phyloP scores from a whole-genome alignment of 2,113 vertebrate species.

The Trogon surrucura region DNA sequence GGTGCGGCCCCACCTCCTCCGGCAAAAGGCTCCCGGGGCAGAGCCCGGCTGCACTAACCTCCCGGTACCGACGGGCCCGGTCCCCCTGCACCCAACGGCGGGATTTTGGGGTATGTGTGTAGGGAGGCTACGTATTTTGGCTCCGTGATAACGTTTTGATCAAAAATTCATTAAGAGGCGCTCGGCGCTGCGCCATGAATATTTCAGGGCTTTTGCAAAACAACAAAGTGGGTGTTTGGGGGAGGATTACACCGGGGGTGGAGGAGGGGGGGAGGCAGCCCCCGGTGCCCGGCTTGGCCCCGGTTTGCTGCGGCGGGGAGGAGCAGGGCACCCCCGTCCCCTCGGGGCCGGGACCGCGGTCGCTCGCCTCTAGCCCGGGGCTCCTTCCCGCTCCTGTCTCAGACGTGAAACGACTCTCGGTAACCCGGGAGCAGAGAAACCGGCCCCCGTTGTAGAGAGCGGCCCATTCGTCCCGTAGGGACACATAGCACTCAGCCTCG shows the following conservation, averaged over 20 bases:
- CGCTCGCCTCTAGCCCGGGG: too few species aligned
- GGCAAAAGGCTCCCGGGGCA: background rate
- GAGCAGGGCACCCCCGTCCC: background rate
- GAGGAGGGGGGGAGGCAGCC: background rate
- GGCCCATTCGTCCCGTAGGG: background rate
- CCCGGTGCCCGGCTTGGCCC: background rate
- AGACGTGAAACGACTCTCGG: background rate
- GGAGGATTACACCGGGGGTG: background rate
- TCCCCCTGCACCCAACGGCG: too few species aligned
- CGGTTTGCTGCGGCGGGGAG: background rate
- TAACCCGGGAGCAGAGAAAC: fast-evolving
- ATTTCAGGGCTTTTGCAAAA: conserved; percentile 44
- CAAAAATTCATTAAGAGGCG: conserved; percentile 51
- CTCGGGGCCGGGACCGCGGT: background rate
- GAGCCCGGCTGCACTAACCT: background rate
- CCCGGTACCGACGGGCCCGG: background rate
- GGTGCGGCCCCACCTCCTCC: background rate
- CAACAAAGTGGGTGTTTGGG: background rate
- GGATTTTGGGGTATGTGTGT: background rate
- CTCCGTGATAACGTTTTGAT: conserved; percentile 42
- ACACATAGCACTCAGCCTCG: background rate
- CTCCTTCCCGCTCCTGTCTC: background rate
- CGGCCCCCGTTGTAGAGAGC: background rate
- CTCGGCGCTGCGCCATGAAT: conserved; percentile 21
- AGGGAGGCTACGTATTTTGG: background rate